Evolutionary conservation across 92 coral and sea anemone species (phyloP).

Genomic region (Diadumene lineata): DNA sequence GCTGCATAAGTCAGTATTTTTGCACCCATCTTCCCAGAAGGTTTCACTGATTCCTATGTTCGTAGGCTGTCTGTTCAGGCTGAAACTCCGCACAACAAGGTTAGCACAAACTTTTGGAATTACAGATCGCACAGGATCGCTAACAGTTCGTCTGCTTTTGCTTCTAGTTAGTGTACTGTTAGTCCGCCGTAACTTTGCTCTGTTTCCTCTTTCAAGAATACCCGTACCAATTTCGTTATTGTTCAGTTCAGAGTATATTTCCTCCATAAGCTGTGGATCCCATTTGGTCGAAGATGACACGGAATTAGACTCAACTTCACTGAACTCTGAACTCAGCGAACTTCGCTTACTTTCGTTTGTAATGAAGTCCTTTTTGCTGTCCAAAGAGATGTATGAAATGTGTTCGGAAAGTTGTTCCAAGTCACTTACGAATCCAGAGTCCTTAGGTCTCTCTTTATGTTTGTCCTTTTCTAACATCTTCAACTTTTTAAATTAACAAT

Average conservation of each 20-base stretch:
- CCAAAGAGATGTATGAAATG: conserved; percentile 22
- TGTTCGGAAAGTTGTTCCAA: conserved; percentile 25
- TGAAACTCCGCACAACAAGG: conserved; percentile 32
- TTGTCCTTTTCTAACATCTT: conserved; percentile 41
- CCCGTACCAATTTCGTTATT: conserved; percentile 27
- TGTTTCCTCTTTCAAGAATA: conserved; percentile 36
- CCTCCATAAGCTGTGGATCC: conserved; percentile 35
- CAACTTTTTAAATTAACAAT: background rate
- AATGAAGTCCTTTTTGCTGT: conserved; percentile 18
- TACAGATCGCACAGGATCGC: conserved; percentile 38
- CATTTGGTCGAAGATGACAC: conserved; percentile 13
- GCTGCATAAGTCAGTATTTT: conserved; percentile 37
- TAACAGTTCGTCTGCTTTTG: conserved; percentile 19
- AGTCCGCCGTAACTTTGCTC: conserved; percentile 38
- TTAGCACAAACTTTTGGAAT: conserved; percentile 24
- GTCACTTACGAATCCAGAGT: conserved; percentile 8
- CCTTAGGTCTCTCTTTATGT: background rate
- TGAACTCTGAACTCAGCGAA: conserved; percentile 22
- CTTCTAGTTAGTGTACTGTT: conserved; percentile 26
- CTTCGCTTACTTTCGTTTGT: conserved; percentile 2
- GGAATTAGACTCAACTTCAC: conserved; percentile 4
- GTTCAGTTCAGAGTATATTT: conserved; percentile 35
- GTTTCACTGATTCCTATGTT: conserved; percentile 29
- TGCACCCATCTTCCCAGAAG: conserved; percentile 43
- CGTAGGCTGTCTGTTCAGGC: conserved; percentile 35